Base-by-base conservation (phyloP, 2,888 invertebrate genomes). In the Drosophila emarginata region DNA sequence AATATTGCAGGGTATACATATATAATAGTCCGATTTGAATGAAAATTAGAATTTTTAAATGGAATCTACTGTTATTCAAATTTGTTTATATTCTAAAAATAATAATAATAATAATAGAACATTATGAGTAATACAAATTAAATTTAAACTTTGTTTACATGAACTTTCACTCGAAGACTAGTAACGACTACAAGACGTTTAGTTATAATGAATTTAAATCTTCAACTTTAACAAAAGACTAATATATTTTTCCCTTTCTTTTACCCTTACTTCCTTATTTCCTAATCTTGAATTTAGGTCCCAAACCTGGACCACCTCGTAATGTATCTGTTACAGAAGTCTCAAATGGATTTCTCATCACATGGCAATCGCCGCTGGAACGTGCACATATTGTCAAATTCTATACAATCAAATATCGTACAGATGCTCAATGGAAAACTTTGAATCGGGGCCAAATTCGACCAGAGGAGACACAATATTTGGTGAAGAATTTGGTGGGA, bases 401-500 rank as follows among this genome's bases (percentile, higher is more conserved):
- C 93, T 98, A 97, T 93, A 96, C 96, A 77, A 97, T 98, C 92
- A 97, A 97, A 93, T 97, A 97, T 93, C 95, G 96, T 90, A 96
- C 96, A 57, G 97, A 97, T 91, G 96, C 96, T 76, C 95, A 95
- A 88, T 97, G 97, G 96, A 97, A 96, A 92, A 96, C 95, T 62
- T 94, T 97, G 87, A 97, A 97, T 92, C 95, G 96, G 85, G 97
- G 96, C 72, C 95, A 95, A 92, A 97, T 97, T 89, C 94, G 97
- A 78, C 96, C 97, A 12, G 97, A 97, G 92, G 97, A 97, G 92
- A 97, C 96, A 81, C 96, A 96, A 91, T 97, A 96, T 93, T 93
- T 97, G 96, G 97, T 97, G 87, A 97, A 97, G 93, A 97, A 97
- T 93, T 93, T 97, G 92, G 96, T 97, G 83, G 97, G 97, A 85